Base-by-base conservation (phyloP, 1,140 invertebrate species). In the Drosophila lacertosa region DNA sequence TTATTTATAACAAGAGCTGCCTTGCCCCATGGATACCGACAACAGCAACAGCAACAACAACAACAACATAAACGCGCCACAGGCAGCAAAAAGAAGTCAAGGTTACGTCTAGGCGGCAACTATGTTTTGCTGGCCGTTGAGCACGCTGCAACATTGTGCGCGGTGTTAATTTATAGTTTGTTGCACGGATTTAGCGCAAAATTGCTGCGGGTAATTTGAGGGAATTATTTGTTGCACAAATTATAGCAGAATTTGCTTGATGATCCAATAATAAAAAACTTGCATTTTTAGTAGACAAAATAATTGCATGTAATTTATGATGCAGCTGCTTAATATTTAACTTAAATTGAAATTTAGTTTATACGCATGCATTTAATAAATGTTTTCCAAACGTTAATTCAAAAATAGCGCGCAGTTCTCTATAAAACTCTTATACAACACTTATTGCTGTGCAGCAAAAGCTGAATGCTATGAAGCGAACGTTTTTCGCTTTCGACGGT, bases 81-180 rank as follows among this genome's bases (percentile, higher is more conserved):
- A 29, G 59, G 75, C 45, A 55, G 24, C 54, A 15, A 39, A 64
- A 70, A 74, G 53, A 74, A 84, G 67, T 75, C 79, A 83, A 83
- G 80, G 79, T 79, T 84, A 40, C 55, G 66, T 64, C 79, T 84
- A 84, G 75, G 71, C 29, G 20, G 58, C 62, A 57, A 74, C 72
- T 42, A 54, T 53, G 66, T 63, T 53, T 42, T 47, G 37, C 50
- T 22, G n/a, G n/a, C 26, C 15, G 9, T 1, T 1, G 4, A 45
- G 29, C 26, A 10, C 44, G 26, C 45, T 24, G 75, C 71, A 75
- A 65, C 80, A 50, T 76, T 75, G 76, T 86, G 63, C 9, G 37
- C 9, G 37, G 40, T 58, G 42, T 51, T 86, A 86, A 86, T 80
- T 86, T 86, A 86, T 86, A 66, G 65, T 67, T 71, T 33, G 44